A percentile compares a stretch with the other conserved stretches of the same genome.
Conservation (phyloP, 2,113 vertebrate species). For the Turdus rufiventris region DNA sequence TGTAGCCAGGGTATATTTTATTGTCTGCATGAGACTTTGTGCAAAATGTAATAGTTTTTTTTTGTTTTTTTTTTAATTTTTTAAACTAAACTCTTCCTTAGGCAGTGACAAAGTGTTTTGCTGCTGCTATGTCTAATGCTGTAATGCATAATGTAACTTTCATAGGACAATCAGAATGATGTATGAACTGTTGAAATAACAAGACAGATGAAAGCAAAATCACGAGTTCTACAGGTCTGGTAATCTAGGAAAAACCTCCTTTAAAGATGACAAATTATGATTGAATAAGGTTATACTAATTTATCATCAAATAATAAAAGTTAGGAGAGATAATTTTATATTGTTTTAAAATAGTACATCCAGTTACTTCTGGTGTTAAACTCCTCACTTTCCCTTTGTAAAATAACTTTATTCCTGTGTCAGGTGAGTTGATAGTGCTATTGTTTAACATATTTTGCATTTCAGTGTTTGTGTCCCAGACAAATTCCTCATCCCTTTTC, state of each 20-base stretch:
- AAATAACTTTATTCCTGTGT: neutral
- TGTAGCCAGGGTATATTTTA: neutral
- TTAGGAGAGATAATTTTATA: neutral
- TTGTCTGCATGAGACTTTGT: neutral
- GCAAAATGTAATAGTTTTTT: neutral
- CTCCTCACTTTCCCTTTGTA: neutral
- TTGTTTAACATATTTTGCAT: neutral
- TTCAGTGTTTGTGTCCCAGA: neutral
- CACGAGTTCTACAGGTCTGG: neutral
- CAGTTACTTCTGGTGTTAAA: neutral
- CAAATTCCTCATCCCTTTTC: neutral
- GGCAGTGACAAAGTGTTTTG: neutral
- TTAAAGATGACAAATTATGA: neutral
- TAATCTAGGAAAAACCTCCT: neutral
- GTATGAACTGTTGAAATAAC: neutral
- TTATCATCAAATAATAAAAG: neutral
- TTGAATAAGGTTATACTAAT: neutral
- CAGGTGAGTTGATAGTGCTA: neutral
- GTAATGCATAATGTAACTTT: neutral
- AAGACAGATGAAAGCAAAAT: neutral
- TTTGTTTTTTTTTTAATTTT: neutral
- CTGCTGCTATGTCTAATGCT: neutral
- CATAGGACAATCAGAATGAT: neutral
- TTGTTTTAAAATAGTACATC: neutral
- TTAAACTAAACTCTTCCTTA: neutral